These are phyloP conservation scores for Salminus brasiliensis DNA, from an alignment of 2,113 vertebrate genomes.

Conservation along the genomic window DNA sequence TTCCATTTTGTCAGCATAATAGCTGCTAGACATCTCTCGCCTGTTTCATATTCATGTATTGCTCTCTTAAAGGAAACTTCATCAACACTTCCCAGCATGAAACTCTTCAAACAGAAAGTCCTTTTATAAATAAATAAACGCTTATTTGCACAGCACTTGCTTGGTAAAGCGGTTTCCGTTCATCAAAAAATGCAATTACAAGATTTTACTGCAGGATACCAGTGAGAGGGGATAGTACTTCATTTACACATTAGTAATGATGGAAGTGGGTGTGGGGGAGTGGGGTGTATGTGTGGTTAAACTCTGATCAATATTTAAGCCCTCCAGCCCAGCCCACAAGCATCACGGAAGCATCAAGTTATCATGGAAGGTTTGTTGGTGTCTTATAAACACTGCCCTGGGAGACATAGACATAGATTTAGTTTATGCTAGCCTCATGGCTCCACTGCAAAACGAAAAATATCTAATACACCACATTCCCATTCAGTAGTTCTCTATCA, in stretches of 20 bases:
- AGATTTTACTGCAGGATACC: conserved; percentile 11
- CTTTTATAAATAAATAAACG: conserved; percentile 14
- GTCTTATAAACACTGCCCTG: too few relatives aligned
- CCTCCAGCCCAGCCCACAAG: neutral
- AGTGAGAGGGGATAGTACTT: neutral
- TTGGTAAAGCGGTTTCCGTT: neutral
- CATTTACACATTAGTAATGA: conserved; percentile 4
- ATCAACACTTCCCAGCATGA: neutral
- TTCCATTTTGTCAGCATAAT: conserved; percentile 11
- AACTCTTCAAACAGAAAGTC: neutral
- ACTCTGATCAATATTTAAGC: neutral
- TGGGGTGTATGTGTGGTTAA: neutral
- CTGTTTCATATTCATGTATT: neutral
- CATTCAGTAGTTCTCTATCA: too few relatives aligned
- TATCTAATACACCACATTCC: too few relatives aligned
- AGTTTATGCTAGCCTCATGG: too few relatives aligned
- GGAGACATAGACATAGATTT: too few relatives aligned
- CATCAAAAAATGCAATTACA: conserved; percentile 10
- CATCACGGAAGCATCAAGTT: too few relatives aligned
- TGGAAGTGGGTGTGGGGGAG: neutral
- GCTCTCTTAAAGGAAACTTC: neutral
- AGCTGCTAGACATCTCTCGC: neutral
- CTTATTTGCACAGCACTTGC: conserved; percentile 14
- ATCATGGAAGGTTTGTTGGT: too few relatives aligned
- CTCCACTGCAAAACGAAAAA: too few relatives aligned